Base-by-base conservation (phyloP, 1,140 invertebrate species). In the Onthophagus taurus region DNA sequence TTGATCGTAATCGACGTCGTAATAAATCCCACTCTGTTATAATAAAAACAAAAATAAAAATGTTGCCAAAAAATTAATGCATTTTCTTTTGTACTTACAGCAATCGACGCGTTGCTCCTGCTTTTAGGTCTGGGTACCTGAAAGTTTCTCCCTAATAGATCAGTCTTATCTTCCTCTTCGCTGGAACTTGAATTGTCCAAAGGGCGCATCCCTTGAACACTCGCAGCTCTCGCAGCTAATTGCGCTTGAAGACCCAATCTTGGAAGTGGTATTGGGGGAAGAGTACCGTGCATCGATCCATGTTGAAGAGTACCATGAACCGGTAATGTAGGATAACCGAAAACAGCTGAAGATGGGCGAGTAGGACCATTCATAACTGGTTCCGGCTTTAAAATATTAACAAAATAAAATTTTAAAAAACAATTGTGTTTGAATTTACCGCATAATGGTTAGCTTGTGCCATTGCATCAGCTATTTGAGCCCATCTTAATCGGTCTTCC, bases 1-100 rank as follows among this genome's bases (percentile, higher is more conserved):
- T 52, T 79, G 77, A 55, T 87, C 84, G 53, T 87, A 89, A 47
- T 89, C 85, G 13, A 88, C 84, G 57, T 89, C 85, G 54, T 88
- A 88, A 62, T 89, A 89, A 51, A 89, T 89, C 34, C 83, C 83
- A 53, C 81, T 87, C 71, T 88, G 85, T 86, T 87, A 84, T 65
- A 60, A 35, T 61, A 66, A 47, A 39, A 39, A 39, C 14, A 29
- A 21, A 9, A 39, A 23, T 38, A 38, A 38, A 20, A 18, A 38
- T 4, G 14, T 23, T 11, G 29, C 11, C 23, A 21, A 39, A 29
- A 23, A 26, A 14, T 14, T 5, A 6, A 16, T 6, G 31, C 9
- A 8, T 12, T 9, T 13, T 7, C 36, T 17, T 1, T 1, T n/a
- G 23, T 41, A 67, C 68, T 67, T 66, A 83, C 80, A 46, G 80